phyloP scores from a whole-genome alignment of 2,113 vertebrate species.

The Spizaetus ornatus region DNA sequence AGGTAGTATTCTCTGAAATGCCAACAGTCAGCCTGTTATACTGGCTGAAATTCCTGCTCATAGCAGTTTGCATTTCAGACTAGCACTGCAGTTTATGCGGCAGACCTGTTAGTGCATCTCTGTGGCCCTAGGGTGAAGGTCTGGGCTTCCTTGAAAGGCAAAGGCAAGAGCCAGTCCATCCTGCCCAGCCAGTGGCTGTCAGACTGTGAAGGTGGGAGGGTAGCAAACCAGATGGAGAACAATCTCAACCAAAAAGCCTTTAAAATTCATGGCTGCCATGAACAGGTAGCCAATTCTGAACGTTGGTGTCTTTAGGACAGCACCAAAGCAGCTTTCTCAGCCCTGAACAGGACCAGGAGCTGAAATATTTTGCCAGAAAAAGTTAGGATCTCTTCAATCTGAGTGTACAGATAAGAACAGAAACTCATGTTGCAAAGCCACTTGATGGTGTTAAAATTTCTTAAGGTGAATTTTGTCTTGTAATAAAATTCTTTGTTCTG shows the following conservation, averaged over 20 bases:
- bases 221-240: neutral
- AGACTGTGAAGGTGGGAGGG: neutral
- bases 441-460: neutral
- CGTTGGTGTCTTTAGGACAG: neutral
- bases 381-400: neutral
- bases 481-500: neutral
- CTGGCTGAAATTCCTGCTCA: neutral
- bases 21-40: neutral
- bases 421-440: neutral
- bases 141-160: neutral
- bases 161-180: conserved; percentile 35
- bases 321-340: neutral
- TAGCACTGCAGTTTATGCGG: neutral
- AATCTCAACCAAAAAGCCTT: neutral
- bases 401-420: neutral
- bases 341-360: neutral
- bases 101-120: conserved; percentile 10
- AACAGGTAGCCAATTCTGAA: neutral
- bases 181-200: conserved; percentile 18
- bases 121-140: conserved; percentile 23
- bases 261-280: neutral
- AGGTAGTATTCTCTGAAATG: neutral
- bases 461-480: neutral
- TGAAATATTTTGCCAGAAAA: neutral
- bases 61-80: conserved; percentile 25